Conservation (phyloP, 2,797 vertebrate species). For the Sebastes paucispinis region DNA sequence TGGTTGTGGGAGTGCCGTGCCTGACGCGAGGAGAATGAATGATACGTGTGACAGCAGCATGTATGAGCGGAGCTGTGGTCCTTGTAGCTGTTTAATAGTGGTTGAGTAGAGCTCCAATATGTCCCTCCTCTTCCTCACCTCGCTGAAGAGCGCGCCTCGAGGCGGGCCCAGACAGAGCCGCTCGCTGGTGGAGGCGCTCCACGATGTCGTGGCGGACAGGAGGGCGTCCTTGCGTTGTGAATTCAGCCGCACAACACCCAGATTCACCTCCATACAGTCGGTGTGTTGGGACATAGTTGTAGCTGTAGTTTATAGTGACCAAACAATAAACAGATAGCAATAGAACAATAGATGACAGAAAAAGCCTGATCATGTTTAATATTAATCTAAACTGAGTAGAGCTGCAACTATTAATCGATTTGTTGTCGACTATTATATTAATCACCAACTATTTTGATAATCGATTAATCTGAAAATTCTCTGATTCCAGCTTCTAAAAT, state of each 20-base stretch:
- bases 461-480: too few relatives aligned
- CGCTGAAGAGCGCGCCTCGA: constrained; percentile 63
- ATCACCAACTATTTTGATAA: too few relatives aligned
- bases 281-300: constrained; percentile 73
- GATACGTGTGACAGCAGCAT: constrained; percentile 59
- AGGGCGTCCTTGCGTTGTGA: constrained; percentile 45
- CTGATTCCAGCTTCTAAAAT: too few relatives aligned
- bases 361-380: not conserved
- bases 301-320: constrained; percentile 35
- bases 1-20: constrained; percentile 48
- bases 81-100: constrained; percentile 80
- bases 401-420: too few relatives aligned
- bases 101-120: constrained; percentile 79
- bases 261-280: constrained; percentile 57
- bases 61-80: constrained; percentile 74
- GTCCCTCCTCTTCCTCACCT: constrained; percentile 75
- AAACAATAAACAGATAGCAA: not conserved
- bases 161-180: constrained; percentile 65
- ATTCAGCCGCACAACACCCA: constrained; percentile 25
- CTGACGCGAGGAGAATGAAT: constrained; percentile 38
- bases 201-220: constrained; percentile 75
- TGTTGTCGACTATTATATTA: too few relatives aligned
- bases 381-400: not conserved
- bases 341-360: not conserved
- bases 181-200: constrained; percentile 83